A percentile compares a stretch with the other conserved stretches of the same genome.
These are phyloP conservation scores for Cantharis rufa DNA, from an alignment of 2,888 invertebrate genomes.

Conservation along the genomic window DNA sequence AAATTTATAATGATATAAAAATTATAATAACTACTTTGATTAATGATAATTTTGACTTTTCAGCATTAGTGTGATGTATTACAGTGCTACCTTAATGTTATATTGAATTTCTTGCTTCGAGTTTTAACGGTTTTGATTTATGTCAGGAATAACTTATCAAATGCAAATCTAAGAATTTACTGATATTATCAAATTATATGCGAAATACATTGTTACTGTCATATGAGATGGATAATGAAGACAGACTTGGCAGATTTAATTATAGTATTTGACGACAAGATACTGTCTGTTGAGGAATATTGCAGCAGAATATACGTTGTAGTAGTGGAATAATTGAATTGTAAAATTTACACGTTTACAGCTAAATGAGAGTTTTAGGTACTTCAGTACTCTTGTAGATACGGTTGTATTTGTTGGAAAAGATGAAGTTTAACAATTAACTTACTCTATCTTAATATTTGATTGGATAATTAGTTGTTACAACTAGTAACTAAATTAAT, in stretches of 20 bases:
- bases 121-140: not conserved
- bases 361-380: conserved; percentile 34
- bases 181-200: conserved; percentile 42
- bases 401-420: conserved; percentile 11
- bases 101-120: not conserved
- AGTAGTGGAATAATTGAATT: conserved; percentile 36
- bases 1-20: not conserved
- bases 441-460: conserved; percentile 16
- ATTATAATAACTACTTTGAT: not conserved
- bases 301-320: conserved; percentile 23
- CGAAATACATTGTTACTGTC: conserved; percentile 39
- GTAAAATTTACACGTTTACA: conserved; percentile 38
- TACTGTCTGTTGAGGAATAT: conserved; percentile 30
- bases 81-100: not conserved
- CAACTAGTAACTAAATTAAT: conserved; percentile 1
- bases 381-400: conserved; percentile 10
- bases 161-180: conserved; percentile 38
- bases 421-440: conserved; percentile 19
- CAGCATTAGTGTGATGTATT: not conserved
- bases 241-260: conserved; percentile 41
- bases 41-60: not conserved
- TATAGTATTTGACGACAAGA: conserved; percentile 38
- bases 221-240: conserved; percentile 40
- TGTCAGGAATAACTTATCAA: not conserved
- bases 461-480: conserved; percentile 9